A percentile compares a stretch with the other conserved stretches of the same genome.
Evolutionary conservation across 2,797 vertebrate species (phyloP).

Genomic region (Bovichtus diacanthus): DNA sequence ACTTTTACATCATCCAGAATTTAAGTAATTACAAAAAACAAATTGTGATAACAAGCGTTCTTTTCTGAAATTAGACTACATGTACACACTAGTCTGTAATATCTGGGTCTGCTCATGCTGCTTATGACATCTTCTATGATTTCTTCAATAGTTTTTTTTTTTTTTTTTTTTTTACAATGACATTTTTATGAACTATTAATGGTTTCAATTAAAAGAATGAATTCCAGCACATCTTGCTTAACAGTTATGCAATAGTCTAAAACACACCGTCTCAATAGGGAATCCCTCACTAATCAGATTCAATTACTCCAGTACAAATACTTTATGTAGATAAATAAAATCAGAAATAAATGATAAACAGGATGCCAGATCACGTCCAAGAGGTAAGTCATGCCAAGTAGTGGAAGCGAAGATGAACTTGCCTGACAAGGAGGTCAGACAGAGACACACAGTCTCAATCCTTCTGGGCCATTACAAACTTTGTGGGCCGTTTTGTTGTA

Average conservation of each 20-base stretch:
- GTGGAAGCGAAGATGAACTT: background rate
- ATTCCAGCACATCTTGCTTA: background rate
- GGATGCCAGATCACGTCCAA: constrained; percentile 10
- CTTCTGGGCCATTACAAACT: constrained; percentile 15
- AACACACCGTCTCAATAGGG: background rate
- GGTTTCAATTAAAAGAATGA: background rate
- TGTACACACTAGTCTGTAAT: background rate
- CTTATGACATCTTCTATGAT: background rate
- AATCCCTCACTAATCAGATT: constrained; percentile 7
- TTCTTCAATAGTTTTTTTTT: background rate
- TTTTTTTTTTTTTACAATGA: background rate
- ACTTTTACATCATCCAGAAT: background rate
- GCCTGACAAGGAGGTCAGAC: constrained; percentile 9
- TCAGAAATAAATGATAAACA: constrained; percentile 3
- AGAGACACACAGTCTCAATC: constrained; percentile 21
- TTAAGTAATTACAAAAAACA: background rate
- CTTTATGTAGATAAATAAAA: constrained; percentile 4
- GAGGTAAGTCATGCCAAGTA: background rate
- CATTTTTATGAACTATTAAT: background rate
- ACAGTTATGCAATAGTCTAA: background rate
- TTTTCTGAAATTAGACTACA: background rate
- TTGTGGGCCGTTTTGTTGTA: constrained; percentile 17
- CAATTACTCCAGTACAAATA: background rate
- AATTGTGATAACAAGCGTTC: background rate
- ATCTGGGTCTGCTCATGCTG: background rate